phyloP scores from a whole-genome alignment of 2,113 vertebrate species.

The Nanorana parkeri region DNA sequence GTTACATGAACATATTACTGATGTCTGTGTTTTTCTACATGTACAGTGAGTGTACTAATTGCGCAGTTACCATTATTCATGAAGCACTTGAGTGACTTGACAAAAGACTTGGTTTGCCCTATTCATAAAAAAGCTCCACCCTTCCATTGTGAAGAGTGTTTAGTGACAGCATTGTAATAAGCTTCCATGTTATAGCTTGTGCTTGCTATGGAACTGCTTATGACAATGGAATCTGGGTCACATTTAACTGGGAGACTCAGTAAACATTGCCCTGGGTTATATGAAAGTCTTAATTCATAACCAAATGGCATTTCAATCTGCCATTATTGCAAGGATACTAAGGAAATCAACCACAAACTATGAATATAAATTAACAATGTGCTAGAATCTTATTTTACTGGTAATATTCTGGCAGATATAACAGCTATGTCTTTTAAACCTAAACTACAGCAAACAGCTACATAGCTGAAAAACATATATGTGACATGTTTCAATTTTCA shows the following conservation, averaged over 20 bases:
- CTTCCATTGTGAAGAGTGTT: neutral
- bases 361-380: no score
- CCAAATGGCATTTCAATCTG: neutral
- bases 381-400: no score
- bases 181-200: neutral
- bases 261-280: slow-evolving; percentile 37
- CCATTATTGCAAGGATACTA: neutral
- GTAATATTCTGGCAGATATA: no score
- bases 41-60: neutral
- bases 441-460: no score
- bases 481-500: no score
- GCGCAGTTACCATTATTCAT: slow-evolving; percentile 32
- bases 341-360: no score
- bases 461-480: no score
- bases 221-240: slow-evolving; percentile 35
- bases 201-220: neutral
- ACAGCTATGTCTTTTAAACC: no score
- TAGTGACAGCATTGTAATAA: slow-evolving; percentile 3
- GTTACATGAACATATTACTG: neutral
- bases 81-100: slow-evolving; percentile 9
- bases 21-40: neutral
- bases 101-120: slow-evolving; percentile 22
- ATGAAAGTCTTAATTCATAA: slow-evolving; percentile 22
- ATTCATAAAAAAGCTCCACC: slow-evolving; percentile 40
- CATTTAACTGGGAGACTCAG: slow-evolving; percentile 21